A percentile compares a stretch with the other conserved stretches of the same genome.
Conservation (phyloP, 1,140 invertebrate genomes). For the Micrasema longulum region DNA sequence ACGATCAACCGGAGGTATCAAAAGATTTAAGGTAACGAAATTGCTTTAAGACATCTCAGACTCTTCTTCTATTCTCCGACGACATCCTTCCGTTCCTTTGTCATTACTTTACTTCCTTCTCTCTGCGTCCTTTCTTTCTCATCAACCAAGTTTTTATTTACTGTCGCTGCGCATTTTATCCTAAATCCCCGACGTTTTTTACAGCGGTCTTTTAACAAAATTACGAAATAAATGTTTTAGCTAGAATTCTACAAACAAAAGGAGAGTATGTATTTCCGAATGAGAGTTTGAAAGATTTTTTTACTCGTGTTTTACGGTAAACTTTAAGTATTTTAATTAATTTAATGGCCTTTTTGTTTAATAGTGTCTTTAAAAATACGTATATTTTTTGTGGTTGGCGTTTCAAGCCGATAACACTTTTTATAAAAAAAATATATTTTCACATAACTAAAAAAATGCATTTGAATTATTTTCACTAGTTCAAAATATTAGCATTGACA, state of each 20-base stretch:
- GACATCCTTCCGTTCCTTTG: slow-evolving; percentile 47
- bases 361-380: too few relatives aligned
- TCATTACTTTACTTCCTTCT: slow-evolving; percentile 52
- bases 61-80: slow-evolving; percentile 26
- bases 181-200: slow-evolving; percentile 49
- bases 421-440: too few relatives aligned
- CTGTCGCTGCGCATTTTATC: slow-evolving; percentile 51
- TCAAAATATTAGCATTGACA: too few relatives aligned
- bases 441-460: too few relatives aligned
- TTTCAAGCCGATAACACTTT: too few relatives aligned
- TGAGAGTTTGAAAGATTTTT: too few relatives aligned
- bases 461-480: too few relatives aligned
- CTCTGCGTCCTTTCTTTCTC: slow-evolving; percentile 45
- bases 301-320: too few relatives aligned
- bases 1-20: slow-evolving; percentile 44
- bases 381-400: too few relatives aligned
- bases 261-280: not conserved
- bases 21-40: slow-evolving; percentile 52
- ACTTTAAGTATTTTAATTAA: not conserved
- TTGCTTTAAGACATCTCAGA: slow-evolving; percentile 50
- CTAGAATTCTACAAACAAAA: slow-evolving; percentile 30
- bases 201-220: slow-evolving; percentile 47
- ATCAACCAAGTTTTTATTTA: slow-evolving; percentile 52
- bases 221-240: slow-evolving; percentile 52
- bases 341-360: not conserved